Conservation (phyloP, 2,888 invertebrate species). For the Coremacera marginata region DNA sequence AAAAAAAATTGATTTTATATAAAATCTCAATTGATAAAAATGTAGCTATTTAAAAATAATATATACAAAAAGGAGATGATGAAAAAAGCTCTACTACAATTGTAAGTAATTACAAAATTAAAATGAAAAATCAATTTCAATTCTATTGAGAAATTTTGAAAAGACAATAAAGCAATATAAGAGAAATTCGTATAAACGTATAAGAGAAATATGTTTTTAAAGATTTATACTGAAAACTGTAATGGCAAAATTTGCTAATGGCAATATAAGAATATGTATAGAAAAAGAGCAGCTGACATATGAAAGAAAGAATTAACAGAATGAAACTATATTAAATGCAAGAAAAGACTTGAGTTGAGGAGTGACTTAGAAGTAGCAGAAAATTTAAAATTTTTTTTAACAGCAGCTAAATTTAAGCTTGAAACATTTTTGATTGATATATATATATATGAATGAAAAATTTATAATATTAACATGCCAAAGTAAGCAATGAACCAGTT, state of each 20-base stretch:
- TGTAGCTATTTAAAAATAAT: conserved; percentile 64
- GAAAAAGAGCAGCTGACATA: not conserved
- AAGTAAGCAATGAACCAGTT: no score
- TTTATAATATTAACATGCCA: no score
- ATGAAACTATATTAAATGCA: not conserved
- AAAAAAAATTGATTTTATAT: conserved; percentile 10
- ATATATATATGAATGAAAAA: no score
- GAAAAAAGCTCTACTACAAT: not conserved
- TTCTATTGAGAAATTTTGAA: not conserved
- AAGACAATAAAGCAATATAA: not conserved
- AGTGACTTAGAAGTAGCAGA: conserved; percentile 49
- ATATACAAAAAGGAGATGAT: conserved; percentile 56
- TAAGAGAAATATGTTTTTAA: not conserved
- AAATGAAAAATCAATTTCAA: conserved; percentile 24
- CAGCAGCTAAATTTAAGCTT: no score
- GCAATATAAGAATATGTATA: conserved; percentile 11
- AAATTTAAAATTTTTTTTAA: not conserved
- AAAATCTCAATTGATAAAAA: conserved; percentile 50
- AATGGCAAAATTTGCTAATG: conserved; percentile 23
- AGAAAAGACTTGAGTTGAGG: not conserved
- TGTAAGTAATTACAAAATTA: conserved; percentile 31
- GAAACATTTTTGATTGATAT: no score
- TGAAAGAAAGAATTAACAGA: not conserved
- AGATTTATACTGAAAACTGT: not conserved
- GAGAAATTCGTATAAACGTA: no score